phyloP scores from a whole-genome alignment of 2,797 vertebrate species.

The Aplochiton taeniatus region DNA sequence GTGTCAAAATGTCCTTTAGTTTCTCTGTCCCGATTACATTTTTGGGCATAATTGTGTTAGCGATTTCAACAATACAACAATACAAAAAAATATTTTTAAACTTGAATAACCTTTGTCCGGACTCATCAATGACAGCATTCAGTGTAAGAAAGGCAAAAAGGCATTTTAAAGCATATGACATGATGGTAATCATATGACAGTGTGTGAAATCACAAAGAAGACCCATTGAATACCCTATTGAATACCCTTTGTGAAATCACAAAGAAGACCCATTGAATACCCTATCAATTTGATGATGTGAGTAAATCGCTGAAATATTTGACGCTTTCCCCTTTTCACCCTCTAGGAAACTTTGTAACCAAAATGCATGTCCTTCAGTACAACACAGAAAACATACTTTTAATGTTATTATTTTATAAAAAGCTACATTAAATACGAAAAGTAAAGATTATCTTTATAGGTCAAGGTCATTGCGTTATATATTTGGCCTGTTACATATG shows the following conservation, averaged over 20 bases:
- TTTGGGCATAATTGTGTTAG: slow-evolving; percentile 15
- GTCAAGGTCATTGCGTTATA: slow-evolving; percentile 6
- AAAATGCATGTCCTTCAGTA: slow-evolving; percentile 14
- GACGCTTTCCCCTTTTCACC: slow-evolving; percentile 16
- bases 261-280: slow-evolving; percentile 12
- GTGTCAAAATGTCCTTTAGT: too few relatives aligned
- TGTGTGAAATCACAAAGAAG: background rate
- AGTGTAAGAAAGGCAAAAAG: slow-evolving; percentile 10
- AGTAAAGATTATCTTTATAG: slow-evolving; percentile 1
- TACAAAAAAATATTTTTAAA: slow-evolving; percentile 11
- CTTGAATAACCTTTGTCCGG: slow-evolving; percentile 10
- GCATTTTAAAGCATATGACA: slow-evolving; percentile 12
- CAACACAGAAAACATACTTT: slow-evolving; percentile 6
- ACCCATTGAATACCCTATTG: slow-evolving; percentile 1
- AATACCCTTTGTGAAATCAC: slow-evolving; percentile 3
- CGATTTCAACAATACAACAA: slow-evolving; percentile 6
- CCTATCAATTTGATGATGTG: slow-evolving; percentile 6
- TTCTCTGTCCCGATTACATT: too few relatives aligned
- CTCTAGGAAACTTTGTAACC: slow-evolving; percentile 9
- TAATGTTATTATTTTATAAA: slow-evolving; percentile 9
- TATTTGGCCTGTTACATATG: too few relatives aligned
- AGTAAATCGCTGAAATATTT: slow-evolving; percentile 13
- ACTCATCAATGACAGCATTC: slow-evolving; percentile 15
- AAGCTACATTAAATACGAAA: slow-evolving; percentile 8
- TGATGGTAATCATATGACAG: too few relatives aligned